Evolutionary conservation across 1,140 invertebrate genomes (phyloP).

Genomic region (Psix sp.): DNA sequence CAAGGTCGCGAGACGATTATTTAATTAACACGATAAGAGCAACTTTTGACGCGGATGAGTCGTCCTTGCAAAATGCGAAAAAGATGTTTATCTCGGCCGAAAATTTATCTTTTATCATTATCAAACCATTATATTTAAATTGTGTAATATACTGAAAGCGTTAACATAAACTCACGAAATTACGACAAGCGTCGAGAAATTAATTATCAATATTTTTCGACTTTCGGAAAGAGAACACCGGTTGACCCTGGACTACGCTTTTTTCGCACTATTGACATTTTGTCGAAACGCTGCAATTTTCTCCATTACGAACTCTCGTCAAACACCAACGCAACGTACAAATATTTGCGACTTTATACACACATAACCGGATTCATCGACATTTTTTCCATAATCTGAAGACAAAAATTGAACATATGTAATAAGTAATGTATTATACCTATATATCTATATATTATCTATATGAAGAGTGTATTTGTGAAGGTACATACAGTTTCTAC

Average conservation of each 20-base stretch:
- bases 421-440: no score
- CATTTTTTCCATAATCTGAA: conserved; percentile 16
- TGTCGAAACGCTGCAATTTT: conserved; percentile 47
- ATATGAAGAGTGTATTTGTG: no score
- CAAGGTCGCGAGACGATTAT: no score
- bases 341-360: conserved; percentile 39
- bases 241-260: conserved; percentile 30
- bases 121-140: neutral
- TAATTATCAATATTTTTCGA: conserved; percentile 18
- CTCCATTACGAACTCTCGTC: conserved; percentile 33
- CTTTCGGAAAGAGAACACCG: conserved; percentile 32
- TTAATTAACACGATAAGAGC: no score
- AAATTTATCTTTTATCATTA: neutral
- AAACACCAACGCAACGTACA: conserved; percentile 45
- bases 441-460: no score
- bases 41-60: no score
- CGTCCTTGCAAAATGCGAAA: no score
- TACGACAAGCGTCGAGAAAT: neutral
- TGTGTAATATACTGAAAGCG: neutral
- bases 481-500: no score
- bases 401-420: neutral
- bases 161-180: neutral
- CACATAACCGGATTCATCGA: conserved; percentile 25
- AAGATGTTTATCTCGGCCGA: no score
- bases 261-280: conserved; percentile 51